These are phyloP conservation scores for Diaperis boleti DNA, from an alignment of 2,888 invertebrate species.

Conservation along the genomic window DNA sequence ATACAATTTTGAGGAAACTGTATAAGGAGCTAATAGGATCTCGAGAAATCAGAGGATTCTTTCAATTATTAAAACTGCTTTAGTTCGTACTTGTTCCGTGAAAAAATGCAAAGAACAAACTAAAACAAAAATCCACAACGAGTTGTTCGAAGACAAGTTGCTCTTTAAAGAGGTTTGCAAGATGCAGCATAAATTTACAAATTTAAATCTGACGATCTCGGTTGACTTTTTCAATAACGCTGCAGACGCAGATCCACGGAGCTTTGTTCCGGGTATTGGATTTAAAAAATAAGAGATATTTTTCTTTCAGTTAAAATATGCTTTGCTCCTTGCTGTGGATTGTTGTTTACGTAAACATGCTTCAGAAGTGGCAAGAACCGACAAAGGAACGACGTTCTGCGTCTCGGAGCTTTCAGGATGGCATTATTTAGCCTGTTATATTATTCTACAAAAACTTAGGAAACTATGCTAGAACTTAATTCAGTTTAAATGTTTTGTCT, in stretches of 20 bases:
- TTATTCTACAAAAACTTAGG: background rate
- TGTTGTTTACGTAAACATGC: slow-evolving; percentile 3
- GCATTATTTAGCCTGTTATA: background rate
- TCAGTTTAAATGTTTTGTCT: background rate
- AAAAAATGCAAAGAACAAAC: background rate
- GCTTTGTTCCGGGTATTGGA: background rate
- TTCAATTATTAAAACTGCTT: too few relatives aligned
- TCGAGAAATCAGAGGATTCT: too few relatives aligned
- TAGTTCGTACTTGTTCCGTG: background rate
- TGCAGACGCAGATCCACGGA: background rate
- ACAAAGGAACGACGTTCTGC: slow-evolving; percentile 2
- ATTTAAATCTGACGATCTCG: slow-evolving; percentile 1
- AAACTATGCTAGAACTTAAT: background rate
- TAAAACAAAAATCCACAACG: background rate
- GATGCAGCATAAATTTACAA: slow-evolving; percentile 1
- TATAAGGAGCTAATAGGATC: too few relatives aligned
- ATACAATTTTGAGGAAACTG: too few relatives aligned
- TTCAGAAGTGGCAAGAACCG: background rate
- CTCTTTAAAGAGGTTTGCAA: background rate
- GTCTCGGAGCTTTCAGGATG: background rate
- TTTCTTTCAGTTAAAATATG: slow-evolving; percentile 1
- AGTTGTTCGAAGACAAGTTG: background rate
- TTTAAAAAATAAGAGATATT: background rate
- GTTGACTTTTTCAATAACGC: slow-evolving; percentile 4
- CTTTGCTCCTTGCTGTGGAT: slow-evolving; percentile 1